Percentiles rank a stretch among this genome's conserved stretches.
Evolutionary conservation across 2,113 vertebrate species (phyloP).

Genomic region (Zosterops lateralis): DNA sequence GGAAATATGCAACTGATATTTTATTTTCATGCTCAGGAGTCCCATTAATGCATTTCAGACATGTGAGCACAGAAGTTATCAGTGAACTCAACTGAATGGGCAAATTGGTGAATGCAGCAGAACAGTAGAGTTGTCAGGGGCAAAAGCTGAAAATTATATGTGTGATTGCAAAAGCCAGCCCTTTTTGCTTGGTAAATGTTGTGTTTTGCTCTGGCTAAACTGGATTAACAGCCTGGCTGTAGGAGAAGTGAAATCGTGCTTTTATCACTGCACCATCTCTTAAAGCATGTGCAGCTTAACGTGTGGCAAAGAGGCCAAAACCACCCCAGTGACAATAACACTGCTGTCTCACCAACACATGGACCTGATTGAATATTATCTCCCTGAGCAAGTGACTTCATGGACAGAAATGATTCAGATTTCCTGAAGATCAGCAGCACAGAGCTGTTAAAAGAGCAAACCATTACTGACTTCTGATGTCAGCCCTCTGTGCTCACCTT

Average conservation of each 20-base stretch:
- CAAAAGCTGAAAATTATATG: not conserved
- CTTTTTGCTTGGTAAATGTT: not conserved
- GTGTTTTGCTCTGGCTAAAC: not conserved
- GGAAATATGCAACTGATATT: not conserved
- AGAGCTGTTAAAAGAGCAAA: not conserved
- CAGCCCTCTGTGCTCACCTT: not conserved
- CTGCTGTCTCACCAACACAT: not conserved
- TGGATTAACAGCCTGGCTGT: not conserved
- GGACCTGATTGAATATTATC: not conserved
- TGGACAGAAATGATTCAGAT: not conserved
- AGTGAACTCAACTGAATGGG: not conserved
- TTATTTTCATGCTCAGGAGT: not conserved
- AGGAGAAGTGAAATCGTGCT: not conserved
- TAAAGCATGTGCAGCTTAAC: not conserved
- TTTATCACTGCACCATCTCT: not conserved
- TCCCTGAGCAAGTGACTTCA: not conserved
- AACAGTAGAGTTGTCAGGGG: not conserved
- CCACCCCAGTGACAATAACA: not conserved
- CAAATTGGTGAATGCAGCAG: not conserved
- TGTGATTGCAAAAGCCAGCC: not conserved
- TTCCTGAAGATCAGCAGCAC: not conserved
- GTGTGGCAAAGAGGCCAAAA: not conserved
- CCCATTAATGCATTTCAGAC: not conserved
- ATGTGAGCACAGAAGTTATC: not conserved
- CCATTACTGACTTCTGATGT: accelerated